Percentiles rank a stretch among this genome's conserved stretches.
phyloP scores from a whole-genome alignment of 2,797 vertebrate genomes.

The Melanogrammus aeglefinus region DNA sequence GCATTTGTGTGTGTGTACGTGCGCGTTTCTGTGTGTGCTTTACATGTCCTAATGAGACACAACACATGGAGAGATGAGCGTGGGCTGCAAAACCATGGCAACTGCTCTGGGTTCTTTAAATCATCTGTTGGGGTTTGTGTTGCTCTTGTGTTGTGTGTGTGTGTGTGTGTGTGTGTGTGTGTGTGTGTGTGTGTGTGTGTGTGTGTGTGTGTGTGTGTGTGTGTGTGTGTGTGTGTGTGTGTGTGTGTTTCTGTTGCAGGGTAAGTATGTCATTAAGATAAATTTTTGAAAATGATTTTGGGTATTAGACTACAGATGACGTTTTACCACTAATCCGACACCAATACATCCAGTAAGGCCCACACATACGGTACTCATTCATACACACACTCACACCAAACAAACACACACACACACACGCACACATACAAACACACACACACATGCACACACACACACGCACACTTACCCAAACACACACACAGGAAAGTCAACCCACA shows the following conservation, averaged over 20 bases:
- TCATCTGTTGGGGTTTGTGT: not conserved
- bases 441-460: constrained; percentile 2
- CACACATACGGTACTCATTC: not conserved
- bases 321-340: not conserved
- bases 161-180: not conserved
- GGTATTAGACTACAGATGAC: constrained; percentile 26
- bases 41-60: constrained; percentile 63
- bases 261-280: constrained; percentile 43
- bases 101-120: constrained; percentile 46
- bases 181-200: not conserved
- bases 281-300: constrained; percentile 25
- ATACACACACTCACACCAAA: not conserved
- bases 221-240: not conserved
- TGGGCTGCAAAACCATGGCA: constrained; percentile 67
- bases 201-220: not conserved
- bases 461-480: constrained; percentile 12
- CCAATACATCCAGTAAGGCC: not conserved
- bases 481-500: not conserved
- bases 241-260: not conserved
- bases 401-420: not conserved
- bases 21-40: constrained; percentile 35
- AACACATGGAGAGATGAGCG: constrained; percentile 62
- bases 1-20: constrained; percentile 26
- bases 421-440: constrained; percentile 7
- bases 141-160: not conserved